These are phyloP conservation scores for Barbus barbus DNA, from an alignment of 2,113 vertebrate species.

Conservation along the genomic window DNA sequence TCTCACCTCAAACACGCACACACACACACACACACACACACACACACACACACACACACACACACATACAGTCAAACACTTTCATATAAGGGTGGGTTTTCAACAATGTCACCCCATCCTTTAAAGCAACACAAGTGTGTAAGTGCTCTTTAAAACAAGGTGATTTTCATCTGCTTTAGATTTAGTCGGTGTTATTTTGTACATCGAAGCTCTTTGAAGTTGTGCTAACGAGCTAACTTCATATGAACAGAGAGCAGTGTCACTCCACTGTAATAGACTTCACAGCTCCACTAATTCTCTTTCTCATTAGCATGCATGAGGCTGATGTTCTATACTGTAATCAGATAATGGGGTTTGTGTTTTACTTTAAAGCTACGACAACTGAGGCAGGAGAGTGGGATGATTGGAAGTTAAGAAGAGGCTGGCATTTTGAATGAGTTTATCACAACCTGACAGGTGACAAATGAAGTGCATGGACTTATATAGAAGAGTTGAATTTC, in stretches of 20 bases:
- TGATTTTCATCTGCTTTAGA: constrained; percentile 18
- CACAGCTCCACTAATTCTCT: constrained; percentile 28
- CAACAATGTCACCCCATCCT: constrained; percentile 34
- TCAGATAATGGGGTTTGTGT: constrained; percentile 39
- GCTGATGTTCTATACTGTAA: constrained; percentile 32
- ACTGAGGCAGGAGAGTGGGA: constrained; percentile 6
- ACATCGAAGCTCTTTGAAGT: constrained; percentile 23
- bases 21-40: constrained; percentile 9
- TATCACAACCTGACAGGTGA: constrained; percentile 20
- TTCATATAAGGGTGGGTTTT: constrained; percentile 48
- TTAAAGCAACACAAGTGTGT: background rate
- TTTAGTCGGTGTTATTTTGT: constrained; percentile 11
- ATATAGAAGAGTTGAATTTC: background rate
- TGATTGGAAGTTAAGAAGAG: constrained; percentile 24
- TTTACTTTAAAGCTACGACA: constrained; percentile 22
- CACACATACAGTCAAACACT: constrained; percentile 31
- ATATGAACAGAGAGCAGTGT: background rate
- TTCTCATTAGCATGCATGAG: constrained; percentile 34
- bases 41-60: background rate
- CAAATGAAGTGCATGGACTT: background rate
- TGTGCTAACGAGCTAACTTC: constrained; percentile 33
- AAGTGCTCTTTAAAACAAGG: background rate
- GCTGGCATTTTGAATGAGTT: constrained; percentile 24
- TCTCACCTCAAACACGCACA: constrained; percentile 43
- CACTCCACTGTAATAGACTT: constrained; percentile 30